These are phyloP conservation scores for Frieseomelitta varia DNA, from an alignment of 1,140 invertebrate genomes.

Conservation along the genomic window DNA sequence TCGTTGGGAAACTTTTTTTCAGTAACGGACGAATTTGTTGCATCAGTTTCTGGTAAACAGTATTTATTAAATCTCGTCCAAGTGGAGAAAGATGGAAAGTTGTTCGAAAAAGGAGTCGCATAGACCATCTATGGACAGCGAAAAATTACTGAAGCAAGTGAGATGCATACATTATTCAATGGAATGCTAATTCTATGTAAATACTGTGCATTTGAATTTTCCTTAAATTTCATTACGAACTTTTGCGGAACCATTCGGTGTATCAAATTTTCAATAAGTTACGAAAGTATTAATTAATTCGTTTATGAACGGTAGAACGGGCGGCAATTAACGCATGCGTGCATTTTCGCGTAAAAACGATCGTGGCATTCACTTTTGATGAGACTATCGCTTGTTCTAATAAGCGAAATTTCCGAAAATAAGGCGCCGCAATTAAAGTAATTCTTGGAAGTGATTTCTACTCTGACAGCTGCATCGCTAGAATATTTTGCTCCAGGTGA, in stretches of 20 bases:
- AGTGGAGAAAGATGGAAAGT: not conserved
- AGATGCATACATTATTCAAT: conserved; percentile 3
- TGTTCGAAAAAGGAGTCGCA: not conserved
- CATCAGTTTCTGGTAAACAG: not conserved
- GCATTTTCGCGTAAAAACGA: not conserved
- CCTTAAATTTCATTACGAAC: not conserved
- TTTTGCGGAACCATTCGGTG: not conserved
- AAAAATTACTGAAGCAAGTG: not conserved
- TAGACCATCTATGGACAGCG: not conserved
- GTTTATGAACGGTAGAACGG: too few relatives aligned
- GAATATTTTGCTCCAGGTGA: not conserved
- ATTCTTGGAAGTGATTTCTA: not conserved
- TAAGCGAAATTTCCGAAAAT: not conserved
- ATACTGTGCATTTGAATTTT: not conserved
- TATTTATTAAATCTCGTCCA: not conserved
- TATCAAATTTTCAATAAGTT: not conserved
- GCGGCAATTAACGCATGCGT: too few relatives aligned
- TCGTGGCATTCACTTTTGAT: not conserved
- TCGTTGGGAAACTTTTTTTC: not conserved
- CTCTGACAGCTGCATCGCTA: not conserved
- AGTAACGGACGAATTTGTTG: not conserved
- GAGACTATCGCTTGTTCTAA: too few relatives aligned
- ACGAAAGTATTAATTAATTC: not conserved
- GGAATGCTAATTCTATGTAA: not conserved
- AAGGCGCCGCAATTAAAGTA: not conserved